Conservation (phyloP, 2,113 vertebrate genomes). For the Pongo abelii region DNA sequence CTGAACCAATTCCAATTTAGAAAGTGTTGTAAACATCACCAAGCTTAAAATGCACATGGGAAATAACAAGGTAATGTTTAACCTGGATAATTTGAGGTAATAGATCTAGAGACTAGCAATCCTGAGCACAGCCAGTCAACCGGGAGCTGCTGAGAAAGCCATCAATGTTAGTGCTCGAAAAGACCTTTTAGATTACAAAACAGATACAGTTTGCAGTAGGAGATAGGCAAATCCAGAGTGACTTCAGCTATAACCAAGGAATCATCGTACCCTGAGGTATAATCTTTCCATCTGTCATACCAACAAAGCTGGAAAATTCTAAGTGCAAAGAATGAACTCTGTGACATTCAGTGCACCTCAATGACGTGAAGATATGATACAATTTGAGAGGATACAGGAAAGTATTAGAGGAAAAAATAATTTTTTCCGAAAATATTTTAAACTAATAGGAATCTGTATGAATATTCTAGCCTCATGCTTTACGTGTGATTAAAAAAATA, state of each 20-base stretch:
- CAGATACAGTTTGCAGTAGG: background rate
- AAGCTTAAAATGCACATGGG: conserved; percentile 2
- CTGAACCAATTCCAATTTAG: conserved; percentile 17
- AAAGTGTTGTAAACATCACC: background rate
- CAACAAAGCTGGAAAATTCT: background rate
- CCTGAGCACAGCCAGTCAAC: background rate
- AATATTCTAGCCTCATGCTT: background rate
- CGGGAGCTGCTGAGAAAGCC: background rate
- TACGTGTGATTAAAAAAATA: background rate
- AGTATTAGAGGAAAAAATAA: background rate
- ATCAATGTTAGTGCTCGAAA: background rate
- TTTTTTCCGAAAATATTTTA: background rate
- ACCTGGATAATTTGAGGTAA: background rate
- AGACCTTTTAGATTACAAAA: background rate
- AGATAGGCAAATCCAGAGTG: background rate
- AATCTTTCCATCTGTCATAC: background rate
- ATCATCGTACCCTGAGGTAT: background rate
- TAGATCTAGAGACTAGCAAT: background rate
- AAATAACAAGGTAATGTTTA: conserved; percentile 41
- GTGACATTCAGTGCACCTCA: background rate
- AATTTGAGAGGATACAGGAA: background rate
- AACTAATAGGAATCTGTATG: background rate
- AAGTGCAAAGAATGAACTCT: background rate
- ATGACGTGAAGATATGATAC: background rate
- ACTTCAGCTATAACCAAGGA: background rate